These are phyloP conservation scores for Triplophysa rosa DNA, from an alignment of 2,113 vertebrate species.

Conservation along the genomic window DNA sequence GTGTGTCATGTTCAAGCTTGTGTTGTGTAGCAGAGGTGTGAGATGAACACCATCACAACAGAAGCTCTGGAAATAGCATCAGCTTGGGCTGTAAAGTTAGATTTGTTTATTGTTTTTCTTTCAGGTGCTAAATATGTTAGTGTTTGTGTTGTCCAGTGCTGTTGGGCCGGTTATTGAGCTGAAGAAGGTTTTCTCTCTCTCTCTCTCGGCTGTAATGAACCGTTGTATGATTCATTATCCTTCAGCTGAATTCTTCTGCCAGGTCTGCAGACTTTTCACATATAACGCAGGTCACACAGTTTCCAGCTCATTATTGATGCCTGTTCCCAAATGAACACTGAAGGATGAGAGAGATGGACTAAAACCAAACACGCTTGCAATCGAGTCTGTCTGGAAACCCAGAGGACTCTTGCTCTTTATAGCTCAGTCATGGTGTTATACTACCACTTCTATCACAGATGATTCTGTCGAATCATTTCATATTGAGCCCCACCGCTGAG, in stretches of 20 bases:
- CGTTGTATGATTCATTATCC: slow-evolving; percentile 82
- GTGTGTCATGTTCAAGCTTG: too few species aligned
- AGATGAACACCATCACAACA: background rate
- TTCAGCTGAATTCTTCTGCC: slow-evolving; percentile 71
- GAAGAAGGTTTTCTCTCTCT: slow-evolving; percentile 72
- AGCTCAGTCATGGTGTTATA: too few species aligned
- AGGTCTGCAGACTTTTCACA: slow-evolving; percentile 78
- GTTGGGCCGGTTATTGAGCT: slow-evolving; percentile 79
- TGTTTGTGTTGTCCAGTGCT: slow-evolving; percentile 65
- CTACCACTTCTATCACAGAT: too few species aligned
- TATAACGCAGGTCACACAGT: slow-evolving; percentile 76
- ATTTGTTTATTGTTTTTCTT: slow-evolving; percentile 59
- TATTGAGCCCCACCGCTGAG: too few species aligned
- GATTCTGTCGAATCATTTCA: too few species aligned
- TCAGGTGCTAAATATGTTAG: slow-evolving; percentile 70
- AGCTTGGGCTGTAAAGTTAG: background rate
- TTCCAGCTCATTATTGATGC: slow-evolving; percentile 73
- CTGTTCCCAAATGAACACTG: slow-evolving; percentile 69
- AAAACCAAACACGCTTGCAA: too few species aligned
- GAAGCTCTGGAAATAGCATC: slow-evolving; percentile 3
- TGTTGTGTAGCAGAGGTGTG: slow-evolving; percentile 35
- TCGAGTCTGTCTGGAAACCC: too few species aligned
- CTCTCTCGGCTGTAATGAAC: slow-evolving; percentile 65
- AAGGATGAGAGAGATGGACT: slow-evolving; percentile 41
- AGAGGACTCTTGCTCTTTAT: too few species aligned